Evolutionary conservation across 2,888 invertebrate genomes (phyloP).

Genomic region (Priocnemis perturbator): DNA sequence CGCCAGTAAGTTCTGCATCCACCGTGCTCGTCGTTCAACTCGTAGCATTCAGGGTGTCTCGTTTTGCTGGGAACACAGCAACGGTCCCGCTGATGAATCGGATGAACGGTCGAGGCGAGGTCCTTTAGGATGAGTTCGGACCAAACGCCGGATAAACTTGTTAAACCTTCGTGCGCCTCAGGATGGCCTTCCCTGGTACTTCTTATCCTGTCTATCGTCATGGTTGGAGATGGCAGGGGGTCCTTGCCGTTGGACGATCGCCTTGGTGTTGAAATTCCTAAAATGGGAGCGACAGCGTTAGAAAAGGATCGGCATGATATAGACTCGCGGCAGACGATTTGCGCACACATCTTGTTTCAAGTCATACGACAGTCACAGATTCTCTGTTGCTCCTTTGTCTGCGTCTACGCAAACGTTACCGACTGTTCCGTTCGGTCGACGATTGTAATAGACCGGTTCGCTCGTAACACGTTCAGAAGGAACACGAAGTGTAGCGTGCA

Average conservation of each 20-base stretch:
- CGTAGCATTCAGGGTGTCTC: constrained; percentile 79
- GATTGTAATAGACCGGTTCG: too few species aligned
- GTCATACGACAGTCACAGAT: too few species aligned
- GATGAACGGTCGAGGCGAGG: constrained; percentile 82
- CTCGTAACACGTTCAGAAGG: too few species aligned
- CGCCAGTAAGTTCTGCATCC: constrained; percentile 83
- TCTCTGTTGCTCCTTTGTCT: too few species aligned
- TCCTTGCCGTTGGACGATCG: constrained; percentile 78
- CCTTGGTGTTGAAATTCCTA: constrained; percentile 76
- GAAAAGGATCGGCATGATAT: too few species aligned
- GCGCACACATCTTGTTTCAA: too few species aligned
- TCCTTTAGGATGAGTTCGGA: constrained; percentile 86
- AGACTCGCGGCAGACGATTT: too few species aligned
- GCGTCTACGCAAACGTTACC: too few species aligned
- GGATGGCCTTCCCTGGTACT: constrained; percentile 51
- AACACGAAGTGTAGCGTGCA: too few species aligned
- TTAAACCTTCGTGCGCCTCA: constrained; percentile 85
- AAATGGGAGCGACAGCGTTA: background rate
- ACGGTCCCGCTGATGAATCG: constrained; percentile 65
- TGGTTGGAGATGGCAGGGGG: constrained; percentile 79
- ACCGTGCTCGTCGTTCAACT: constrained; percentile 62
- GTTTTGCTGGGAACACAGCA: constrained; percentile 64
- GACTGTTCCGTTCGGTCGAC: too few species aligned
- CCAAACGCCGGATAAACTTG: constrained; percentile 88
- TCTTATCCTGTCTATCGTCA: constrained; percentile 77